Base-by-base conservation (phyloP, 2,888 invertebrate genomes). In the Hydriomena furcata region DNA sequence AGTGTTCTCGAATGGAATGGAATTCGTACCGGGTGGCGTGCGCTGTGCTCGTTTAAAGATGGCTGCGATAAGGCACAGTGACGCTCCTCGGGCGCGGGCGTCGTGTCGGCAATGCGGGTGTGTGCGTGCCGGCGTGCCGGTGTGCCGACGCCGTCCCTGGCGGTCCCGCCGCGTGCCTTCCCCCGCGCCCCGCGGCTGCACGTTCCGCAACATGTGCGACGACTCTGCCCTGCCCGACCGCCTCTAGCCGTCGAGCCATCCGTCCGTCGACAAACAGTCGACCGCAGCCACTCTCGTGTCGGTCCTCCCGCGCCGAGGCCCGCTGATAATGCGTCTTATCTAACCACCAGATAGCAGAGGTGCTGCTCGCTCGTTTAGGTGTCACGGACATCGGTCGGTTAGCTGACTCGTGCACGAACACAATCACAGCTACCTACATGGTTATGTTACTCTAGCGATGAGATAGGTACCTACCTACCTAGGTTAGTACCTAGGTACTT, bases 41-140 rank as follows among this genome's bases (percentile, higher is more conserved):
- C 78, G 76, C 69, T 78, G 83, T 73, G 86, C 82, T 86, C 87
- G 80, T 86, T 87, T 83, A 84, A 83, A 88, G 89, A 90, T 90
- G 89, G 84, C 84, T 82, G 79, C 88, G 88, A 90, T 90, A 89
- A 89, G 84, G 84, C 83, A 82, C 70, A 71, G 80, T 84, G 88
- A 84, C 86, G 86, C 82, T 86, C 79, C 73, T 82, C 82, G 84
- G 79, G 82, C 81, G 84, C 79, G 82, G 82, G 82, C 82, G 84
- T 80, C 81, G 82, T 79, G 79, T 79, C 73, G 79, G 74, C 63
- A 71, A 56, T 60, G 77, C 77, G 77, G 69, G 53, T 78, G 86
- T 84, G 84, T 84, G 86, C 82, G 86, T 84, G 82, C 70, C 73
- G 76, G 78, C 82, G 86, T 84, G 82, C 70, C 74, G 76, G 78